These are phyloP conservation scores for Eledona agricola DNA, from an alignment of 2,888 invertebrate genomes.

Conservation along the genomic window DNA sequence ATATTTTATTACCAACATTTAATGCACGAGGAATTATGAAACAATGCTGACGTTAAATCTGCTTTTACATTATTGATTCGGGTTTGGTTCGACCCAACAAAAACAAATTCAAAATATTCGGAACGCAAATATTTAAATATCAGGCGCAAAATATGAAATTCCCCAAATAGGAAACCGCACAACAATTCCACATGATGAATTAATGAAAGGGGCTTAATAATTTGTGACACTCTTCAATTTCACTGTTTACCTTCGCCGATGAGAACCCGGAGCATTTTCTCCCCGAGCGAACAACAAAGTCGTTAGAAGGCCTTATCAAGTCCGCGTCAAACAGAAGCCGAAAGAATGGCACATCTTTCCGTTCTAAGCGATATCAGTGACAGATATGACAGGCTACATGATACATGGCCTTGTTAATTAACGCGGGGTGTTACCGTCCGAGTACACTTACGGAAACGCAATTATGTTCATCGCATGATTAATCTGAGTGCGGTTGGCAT, in stretches of 20 bases:
- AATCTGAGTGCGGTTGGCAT: slow-evolving; percentile 55
- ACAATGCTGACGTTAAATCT: too few species aligned
- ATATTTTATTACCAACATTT: too few species aligned
- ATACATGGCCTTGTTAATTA: slow-evolving; percentile 57
- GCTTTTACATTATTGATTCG: too few species aligned
- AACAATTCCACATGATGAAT: too few species aligned
- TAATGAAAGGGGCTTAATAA: too few species aligned
- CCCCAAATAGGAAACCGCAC: too few species aligned
- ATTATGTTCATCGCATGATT: slow-evolving; percentile 58
- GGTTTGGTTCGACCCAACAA: too few species aligned
- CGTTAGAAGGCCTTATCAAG: slow-evolving; percentile 4
- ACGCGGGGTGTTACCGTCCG: slow-evolving; percentile 53
- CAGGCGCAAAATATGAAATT: too few species aligned
- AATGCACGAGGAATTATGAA: too few species aligned
- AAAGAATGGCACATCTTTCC: slow-evolving; percentile 15
- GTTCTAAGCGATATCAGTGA: slow-evolving; percentile 38
- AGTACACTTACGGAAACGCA: slow-evolving; percentile 59
- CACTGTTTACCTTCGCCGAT: background rate
- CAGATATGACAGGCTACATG: slow-evolving; percentile 51
- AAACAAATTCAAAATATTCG: too few species aligned
- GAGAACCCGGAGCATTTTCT: slow-evolving; percentile 1
- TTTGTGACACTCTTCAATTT: background rate
- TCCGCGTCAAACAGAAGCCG: background rate
- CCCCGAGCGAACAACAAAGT: slow-evolving; percentile 1
- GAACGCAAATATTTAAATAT: too few species aligned